phyloP scores from a whole-genome alignment of 2,113 vertebrate species.

The human region DNA sequence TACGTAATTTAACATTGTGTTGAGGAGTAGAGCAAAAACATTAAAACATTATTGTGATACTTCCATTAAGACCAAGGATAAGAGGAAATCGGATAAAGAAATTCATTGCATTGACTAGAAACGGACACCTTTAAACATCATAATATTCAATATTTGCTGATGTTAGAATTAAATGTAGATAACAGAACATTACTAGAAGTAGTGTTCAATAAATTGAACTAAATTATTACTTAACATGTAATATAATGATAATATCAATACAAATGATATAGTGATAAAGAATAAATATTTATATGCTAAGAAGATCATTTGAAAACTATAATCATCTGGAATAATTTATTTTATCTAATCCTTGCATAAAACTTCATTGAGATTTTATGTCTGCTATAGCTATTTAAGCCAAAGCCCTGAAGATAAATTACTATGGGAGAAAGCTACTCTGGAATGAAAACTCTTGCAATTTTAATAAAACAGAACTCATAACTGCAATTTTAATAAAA shows the following conservation, averaged over 20 bases:
- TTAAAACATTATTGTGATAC: not conserved
- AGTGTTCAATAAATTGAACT: slow-evolving; percentile 28
- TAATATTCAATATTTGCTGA: not conserved
- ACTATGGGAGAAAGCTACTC: not conserved
- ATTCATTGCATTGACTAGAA: not conserved
- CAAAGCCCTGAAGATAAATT: not conserved
- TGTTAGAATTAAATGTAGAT: slow-evolving; percentile 13
- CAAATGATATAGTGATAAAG: not conserved
- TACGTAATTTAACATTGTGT: not conserved
- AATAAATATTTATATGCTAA: not conserved
- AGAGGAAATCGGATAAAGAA: not conserved
- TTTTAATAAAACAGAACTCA: slow-evolving; percentile 33
- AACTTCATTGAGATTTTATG: not conserved
- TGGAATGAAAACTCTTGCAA: not conserved
- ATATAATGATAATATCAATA: not conserved
- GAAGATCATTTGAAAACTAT: not conserved
- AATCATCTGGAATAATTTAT: slow-evolving; percentile 41
- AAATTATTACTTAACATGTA: slow-evolving; percentile 26
- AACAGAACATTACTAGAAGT: not conserved
- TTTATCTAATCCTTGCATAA: slow-evolving; percentile 41
- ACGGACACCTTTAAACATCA: not conserved
- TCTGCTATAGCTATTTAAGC: not conserved
- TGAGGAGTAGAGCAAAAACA: not conserved
- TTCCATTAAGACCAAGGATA: not conserved
- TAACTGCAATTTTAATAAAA: slow-evolving; percentile 22